Evolutionary conservation across 2,888 invertebrate species (phyloP).

Genomic region (Leptinotarsa juncta): DNA sequence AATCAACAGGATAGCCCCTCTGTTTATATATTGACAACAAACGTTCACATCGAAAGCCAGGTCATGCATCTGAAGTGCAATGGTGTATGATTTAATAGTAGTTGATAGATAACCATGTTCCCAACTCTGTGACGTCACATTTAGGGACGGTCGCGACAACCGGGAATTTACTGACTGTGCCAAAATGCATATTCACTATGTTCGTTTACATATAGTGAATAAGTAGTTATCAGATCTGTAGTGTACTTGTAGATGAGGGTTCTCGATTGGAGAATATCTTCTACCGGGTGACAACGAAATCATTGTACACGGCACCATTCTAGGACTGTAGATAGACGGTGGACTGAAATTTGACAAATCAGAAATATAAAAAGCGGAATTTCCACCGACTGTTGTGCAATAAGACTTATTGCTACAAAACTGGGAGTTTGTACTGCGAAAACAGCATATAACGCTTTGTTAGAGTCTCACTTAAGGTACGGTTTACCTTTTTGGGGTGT

Average conservation of each 20-base stretch:
- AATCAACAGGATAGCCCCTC: conserved; percentile 17
- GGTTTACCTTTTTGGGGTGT: too few species aligned
- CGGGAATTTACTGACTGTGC: neutral
- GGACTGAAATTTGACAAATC: too few species aligned
- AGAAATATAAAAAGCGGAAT: too few species aligned
- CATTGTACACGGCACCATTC: too few species aligned
- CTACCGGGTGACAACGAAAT: too few species aligned
- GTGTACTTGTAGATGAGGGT: neutral
- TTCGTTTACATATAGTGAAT: neutral
- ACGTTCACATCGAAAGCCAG: conserved; percentile 14
- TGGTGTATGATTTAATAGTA: conserved; percentile 20
- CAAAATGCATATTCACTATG: conserved; percentile 5
- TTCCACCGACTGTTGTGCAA: too few species aligned
- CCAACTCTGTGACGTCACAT: conserved; percentile 7
- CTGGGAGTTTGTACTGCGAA: too few species aligned
- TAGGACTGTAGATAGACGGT: too few species aligned
- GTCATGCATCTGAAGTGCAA: conserved; percentile 25
- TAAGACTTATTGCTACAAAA: too few species aligned
- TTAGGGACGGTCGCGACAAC: conserved; percentile 6
- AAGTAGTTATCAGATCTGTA: neutral
- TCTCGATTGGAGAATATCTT: too few species aligned
- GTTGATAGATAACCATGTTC: conserved; percentile 25
- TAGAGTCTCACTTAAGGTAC: too few species aligned
- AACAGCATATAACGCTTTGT: too few species aligned
- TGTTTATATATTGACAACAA: conserved; percentile 16